A percentile compares a stretch with the other conserved stretches of the same genome.
Conservation (phyloP, 2,797 vertebrate genomes). For the Betta splendens region DNA sequence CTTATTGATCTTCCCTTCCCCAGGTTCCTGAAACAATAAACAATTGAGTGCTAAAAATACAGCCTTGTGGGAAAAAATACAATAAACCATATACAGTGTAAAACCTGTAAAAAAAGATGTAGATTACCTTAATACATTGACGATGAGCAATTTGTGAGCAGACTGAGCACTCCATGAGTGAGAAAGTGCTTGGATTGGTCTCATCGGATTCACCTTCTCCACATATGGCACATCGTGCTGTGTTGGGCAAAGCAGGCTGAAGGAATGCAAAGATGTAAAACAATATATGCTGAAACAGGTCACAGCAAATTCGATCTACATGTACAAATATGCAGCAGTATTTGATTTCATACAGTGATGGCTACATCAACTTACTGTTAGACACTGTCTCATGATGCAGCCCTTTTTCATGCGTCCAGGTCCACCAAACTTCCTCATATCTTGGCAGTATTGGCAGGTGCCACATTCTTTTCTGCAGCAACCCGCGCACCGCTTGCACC, state of each 20-base stretch:
- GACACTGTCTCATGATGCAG: conserved; percentile 92
- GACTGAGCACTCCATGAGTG: conserved; percentile 97
- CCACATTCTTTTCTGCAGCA: conserved; percentile 94
- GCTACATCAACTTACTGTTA: conserved; percentile 83
- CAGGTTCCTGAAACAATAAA: conserved; percentile 84
- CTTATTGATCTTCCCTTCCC: conserved; percentile 91
- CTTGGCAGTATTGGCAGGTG: conserved; percentile 92
- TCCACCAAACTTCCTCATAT: conserved; percentile 97
- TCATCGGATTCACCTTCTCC: conserved; percentile 89
- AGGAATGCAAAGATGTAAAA: conserved; percentile 20
- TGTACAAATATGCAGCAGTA: not conserved
- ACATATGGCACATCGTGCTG: conserved; percentile 92
- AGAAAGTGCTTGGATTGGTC: conserved; percentile 85
- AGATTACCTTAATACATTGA: conserved; percentile 89
- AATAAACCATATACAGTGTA: not conserved
- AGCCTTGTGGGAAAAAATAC: conserved; percentile 2
- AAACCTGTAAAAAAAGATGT: not conserved
- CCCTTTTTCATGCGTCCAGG: conserved; percentile 96
- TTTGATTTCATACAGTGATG: conserved; percentile 1
- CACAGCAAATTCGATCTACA: not conserved
- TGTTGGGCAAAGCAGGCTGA: conserved; percentile 93
- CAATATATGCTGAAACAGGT: not conserved
- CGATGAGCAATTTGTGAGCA: conserved; percentile 95
- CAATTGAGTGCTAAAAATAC: conserved; percentile 1
- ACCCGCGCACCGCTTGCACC: conserved; percentile 93